A percentile compares a stretch with the other conserved stretches of the same genome.
These are phyloP conservation scores for Periplaneta americana DNA, from an alignment of 1,140 invertebrate genomes.

Conservation along the genomic window DNA sequence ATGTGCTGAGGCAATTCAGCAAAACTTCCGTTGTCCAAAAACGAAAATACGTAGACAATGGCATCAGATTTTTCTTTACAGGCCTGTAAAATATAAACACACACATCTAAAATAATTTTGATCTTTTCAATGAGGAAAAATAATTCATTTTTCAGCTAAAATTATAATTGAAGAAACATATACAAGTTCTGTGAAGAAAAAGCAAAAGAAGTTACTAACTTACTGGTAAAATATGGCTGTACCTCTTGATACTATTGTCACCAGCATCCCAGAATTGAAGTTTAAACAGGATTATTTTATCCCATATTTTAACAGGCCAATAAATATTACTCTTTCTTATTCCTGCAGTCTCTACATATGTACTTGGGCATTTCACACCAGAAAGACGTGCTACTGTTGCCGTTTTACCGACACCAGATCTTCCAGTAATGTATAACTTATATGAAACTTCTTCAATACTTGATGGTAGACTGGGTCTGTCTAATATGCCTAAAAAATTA, in stretches of 20 bases:
- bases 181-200: no score
- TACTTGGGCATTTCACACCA: slow-evolving; percentile 33
- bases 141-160: no score
- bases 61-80: slow-evolving; percentile 49
- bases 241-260: slow-evolving; percentile 49
- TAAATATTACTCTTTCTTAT: slow-evolving; percentile 49
- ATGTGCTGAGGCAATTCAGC: slow-evolving; percentile 48
- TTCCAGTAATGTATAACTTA: slow-evolving; percentile 51
- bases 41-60: slow-evolving; percentile 49
- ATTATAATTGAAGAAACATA: no score
- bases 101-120: no score
- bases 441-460: slow-evolving; percentile 51
- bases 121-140: no score
- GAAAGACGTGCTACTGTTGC: slow-evolving; percentile 46
- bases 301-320: slow-evolving; percentile 54
- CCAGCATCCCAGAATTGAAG: slow-evolving; percentile 56
- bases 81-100: slow-evolving; percentile 29
- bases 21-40: slow-evolving; percentile 47
- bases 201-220: no score
- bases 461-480: slow-evolving; percentile 42
- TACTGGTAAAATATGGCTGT: slow-evolving; percentile 52
- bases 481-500: slow-evolving; percentile 43
- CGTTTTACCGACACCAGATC: slow-evolving; percentile 50
- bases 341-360: slow-evolving; percentile 48
- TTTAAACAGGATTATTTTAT: slow-evolving; percentile 49